Evolutionary conservation across 2,888 invertebrate species (phyloP).

Genomic region (Eristalis tenax): DNA sequence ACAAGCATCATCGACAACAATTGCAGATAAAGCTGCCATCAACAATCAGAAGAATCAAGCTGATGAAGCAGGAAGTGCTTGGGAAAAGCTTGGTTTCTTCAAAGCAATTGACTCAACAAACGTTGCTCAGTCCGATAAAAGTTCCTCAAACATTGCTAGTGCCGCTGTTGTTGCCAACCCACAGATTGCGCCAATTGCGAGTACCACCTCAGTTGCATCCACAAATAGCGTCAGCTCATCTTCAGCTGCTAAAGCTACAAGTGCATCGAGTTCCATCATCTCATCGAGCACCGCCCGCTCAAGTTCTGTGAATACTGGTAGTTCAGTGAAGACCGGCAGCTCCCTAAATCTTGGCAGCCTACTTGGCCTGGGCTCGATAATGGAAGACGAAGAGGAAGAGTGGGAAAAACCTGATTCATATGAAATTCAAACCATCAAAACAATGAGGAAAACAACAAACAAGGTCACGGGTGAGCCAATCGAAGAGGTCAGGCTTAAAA

Average conservation of each 20-base stretch:
- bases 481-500: conserved; percentile 28
- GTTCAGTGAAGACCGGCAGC: not conserved
- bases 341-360: not conserved
- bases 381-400: not conserved
- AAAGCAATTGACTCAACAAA: not conserved
- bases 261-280: not conserved
- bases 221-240: not conserved
- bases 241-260: not conserved
- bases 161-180: not conserved
- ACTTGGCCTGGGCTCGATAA: not conserved
- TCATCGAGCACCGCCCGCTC: not conserved
- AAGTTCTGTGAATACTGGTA: not conserved
- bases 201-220: not conserved
- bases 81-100: conserved; percentile 12
- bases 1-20: not conserved
- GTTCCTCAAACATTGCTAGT: not conserved
- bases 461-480: conserved; percentile 28
- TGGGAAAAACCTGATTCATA: conserved; percentile 16
- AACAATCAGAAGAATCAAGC: not conserved
- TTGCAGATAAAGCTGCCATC: too few relatives aligned
- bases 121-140: not conserved
- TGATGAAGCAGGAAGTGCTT: not conserved
- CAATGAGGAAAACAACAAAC: conserved; percentile 17
- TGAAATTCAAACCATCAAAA: conserved; percentile 50
- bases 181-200: not conserved